Evolutionary conservation across 2,113 vertebrate species (phyloP).

Genomic region (Jaculus jaculus): DNA sequence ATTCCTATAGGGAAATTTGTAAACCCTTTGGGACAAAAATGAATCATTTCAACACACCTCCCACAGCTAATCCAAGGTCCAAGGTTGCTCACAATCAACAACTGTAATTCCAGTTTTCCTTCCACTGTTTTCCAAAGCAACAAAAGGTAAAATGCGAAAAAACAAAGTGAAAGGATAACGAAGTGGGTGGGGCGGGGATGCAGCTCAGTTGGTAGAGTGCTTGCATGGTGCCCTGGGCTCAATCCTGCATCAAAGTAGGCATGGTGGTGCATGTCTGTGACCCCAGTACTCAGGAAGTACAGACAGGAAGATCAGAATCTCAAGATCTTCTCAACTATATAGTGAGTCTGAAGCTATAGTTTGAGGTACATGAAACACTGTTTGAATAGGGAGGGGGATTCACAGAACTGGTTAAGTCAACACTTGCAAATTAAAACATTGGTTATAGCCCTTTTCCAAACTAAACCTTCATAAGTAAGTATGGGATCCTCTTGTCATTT

Average conservation of each 20-base stretch:
- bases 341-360: no score
- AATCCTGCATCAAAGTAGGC: no score
- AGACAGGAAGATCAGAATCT: no score
- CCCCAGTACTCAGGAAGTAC: no score
- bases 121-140: constrained; percentile 28
- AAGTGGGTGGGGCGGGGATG: background rate
- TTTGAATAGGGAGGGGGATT: no score
- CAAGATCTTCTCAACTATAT: no score
- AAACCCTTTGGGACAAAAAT: background rate
- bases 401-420: background rate
- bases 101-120: constrained; percentile 1
- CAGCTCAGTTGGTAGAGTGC: no score
- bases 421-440: background rate
- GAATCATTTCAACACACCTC: background rate
- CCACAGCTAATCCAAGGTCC: background rate
- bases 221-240: no score
- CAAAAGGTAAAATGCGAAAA: background rate
- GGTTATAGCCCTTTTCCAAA: constrained; percentile 20
- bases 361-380: no score
- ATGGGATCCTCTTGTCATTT: background rate
- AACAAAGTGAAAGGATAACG: constrained; percentile 20
- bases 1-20: background rate
- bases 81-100: constrained; percentile 26
- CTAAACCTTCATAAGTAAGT: background rate
- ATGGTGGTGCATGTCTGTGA: no score